Evolutionary conservation across 2,113 vertebrate species (phyloP), one percentile per base, ranked within the genome.

Genomic region (Theristicus caerulescens): DNA sequence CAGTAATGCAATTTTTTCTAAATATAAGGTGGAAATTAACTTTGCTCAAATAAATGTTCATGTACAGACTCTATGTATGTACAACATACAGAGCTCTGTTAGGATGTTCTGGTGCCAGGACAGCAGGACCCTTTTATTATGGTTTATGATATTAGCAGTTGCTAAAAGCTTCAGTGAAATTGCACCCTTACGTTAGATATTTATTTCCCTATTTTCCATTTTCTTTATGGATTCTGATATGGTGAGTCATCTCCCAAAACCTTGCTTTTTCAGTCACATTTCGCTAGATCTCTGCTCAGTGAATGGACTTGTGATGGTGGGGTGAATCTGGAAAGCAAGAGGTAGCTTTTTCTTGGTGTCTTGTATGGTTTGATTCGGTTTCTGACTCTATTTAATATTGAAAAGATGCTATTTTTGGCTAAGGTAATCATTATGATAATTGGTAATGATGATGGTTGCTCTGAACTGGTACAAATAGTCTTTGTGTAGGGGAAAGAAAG

Each of bases 391-490:
- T 31, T 38, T 52, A 20, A 31, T 18, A 2, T 9, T 9, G 12
- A 17, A 34, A 57, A 69, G 6, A 26, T 14, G 29, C 12, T 10
- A 4, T 32, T 85, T 82, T 79, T 38, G 58, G 31, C 61, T 44
- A 36, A 65, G 40, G 9, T 11, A 24, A 27, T 38, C 0, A 3
- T 58, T 82, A n/a, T 0, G 2, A 32, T 4, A 42, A 54, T 5
- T 8, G 24, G 13, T 13, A 47, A 2, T 9, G 19, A 44, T 15
- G 58, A 31, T 1, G 46, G 16, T 46, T 2, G 4, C 31, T 52
- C 15, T 40, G 69, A 72, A 36, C 6, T 36, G 49, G 11, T 6
- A 36, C 5, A 38, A 82, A 47, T 29, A 13, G 15, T 14, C 9
- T 40, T 74, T 31, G 40, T 13, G 16, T 5, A 34, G 55, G 47